Conservation (phyloP, 2,888 invertebrate genomes). For the Miltochrista miniata region DNA sequence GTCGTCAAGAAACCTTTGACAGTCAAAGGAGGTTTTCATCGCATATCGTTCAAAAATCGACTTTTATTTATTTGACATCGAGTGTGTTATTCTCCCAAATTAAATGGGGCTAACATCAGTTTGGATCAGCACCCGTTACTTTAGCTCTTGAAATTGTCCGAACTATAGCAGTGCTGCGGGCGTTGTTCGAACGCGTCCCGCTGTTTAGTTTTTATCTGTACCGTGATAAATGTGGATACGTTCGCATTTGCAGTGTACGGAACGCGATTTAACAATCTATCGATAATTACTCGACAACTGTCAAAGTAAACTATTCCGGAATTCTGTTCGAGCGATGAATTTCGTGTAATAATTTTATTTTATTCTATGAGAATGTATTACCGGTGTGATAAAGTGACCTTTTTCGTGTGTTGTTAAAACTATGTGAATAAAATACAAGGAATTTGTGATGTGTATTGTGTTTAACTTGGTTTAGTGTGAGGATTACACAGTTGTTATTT, state of each 20-base stretch:
- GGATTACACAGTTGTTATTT: slow-evolving; percentile 65
- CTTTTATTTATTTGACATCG: too few relatives aligned
- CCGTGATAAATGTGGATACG: slow-evolving; percentile 63
- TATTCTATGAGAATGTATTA: slow-evolving; percentile 36
- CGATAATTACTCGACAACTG: slow-evolving; percentile 64
- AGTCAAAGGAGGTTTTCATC: too few relatives aligned
- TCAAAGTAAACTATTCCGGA: slow-evolving; percentile 58
- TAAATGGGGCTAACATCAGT: slow-evolving; percentile 3
- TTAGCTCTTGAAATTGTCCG: slow-evolving; percentile 21
- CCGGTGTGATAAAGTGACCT: slow-evolving; percentile 54
- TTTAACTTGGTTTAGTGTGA: slow-evolving; percentile 54
- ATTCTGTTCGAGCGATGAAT: slow-evolving; percentile 52
- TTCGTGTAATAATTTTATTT: slow-evolving; percentile 50
- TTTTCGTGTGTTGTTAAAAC: slow-evolving; percentile 51
- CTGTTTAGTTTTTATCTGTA: slow-evolving; percentile 65
- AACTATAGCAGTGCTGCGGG: slow-evolving; percentile 39
- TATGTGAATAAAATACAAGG: slow-evolving; percentile 66
- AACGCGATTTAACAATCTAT: slow-evolving; percentile 55
- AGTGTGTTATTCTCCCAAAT: slow-evolving; percentile 16
- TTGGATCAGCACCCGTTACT: slow-evolving; percentile 2
- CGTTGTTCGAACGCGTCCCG: slow-evolving; percentile 49
- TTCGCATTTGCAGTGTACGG: slow-evolving; percentile 52
- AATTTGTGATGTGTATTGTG: slow-evolving; percentile 73
- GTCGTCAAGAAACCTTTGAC: too few relatives aligned
- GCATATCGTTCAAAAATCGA: too few relatives aligned